Percentiles rank a stretch among this genome's conserved stretches.
Conservation (phyloP, 2,797 vertebrate species). For the Sphaeramia orbicularis region DNA sequence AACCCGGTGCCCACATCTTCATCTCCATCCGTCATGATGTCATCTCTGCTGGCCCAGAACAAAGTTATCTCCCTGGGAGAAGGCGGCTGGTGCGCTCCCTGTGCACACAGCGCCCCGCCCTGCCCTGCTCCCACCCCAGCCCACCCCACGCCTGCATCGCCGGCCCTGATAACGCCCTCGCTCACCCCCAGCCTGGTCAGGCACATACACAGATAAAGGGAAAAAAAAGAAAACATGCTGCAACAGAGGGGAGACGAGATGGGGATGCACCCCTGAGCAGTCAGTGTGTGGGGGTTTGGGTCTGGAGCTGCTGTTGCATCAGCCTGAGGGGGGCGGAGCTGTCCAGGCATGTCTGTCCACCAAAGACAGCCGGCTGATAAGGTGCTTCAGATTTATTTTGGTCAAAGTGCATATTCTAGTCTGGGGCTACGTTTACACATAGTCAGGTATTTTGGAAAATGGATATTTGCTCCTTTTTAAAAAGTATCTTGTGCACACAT, state of each 20-base stretch:
- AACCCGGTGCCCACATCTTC: conserved; percentile 64
- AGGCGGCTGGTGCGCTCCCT: conserved; percentile 55
- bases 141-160: conserved; percentile 51
- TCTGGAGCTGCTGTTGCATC: conserved; percentile 46
- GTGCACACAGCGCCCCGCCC: conserved; percentile 57
- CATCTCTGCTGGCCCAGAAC: conserved; percentile 77
- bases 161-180: conserved; percentile 67
- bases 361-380: conserved; percentile 20
- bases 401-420: not conserved
- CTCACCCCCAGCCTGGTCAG: conserved; percentile 16
- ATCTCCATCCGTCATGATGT: conserved; percentile 82
- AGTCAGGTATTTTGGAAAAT: too few species aligned
- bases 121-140: conserved; percentile 72
- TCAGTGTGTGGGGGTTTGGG: conserved; percentile 21
- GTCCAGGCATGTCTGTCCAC: conserved; percentile 16
- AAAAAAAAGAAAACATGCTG: conserved; percentile 17
- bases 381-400: conserved; percentile 1
- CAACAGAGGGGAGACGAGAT: conserved; percentile 27
- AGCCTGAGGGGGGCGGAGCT: conserved; percentile 29
- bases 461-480: too few species aligned
- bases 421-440: too few species aligned
- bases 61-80: conserved; percentile 82
- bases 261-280: conserved; percentile 18
- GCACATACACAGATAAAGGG: conserved; percentile 15
- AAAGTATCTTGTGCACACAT: too few species aligned